phyloP scores from a whole-genome alignment of 2,113 vertebrate genomes.

The Porphyrio hochstetteri region DNA sequence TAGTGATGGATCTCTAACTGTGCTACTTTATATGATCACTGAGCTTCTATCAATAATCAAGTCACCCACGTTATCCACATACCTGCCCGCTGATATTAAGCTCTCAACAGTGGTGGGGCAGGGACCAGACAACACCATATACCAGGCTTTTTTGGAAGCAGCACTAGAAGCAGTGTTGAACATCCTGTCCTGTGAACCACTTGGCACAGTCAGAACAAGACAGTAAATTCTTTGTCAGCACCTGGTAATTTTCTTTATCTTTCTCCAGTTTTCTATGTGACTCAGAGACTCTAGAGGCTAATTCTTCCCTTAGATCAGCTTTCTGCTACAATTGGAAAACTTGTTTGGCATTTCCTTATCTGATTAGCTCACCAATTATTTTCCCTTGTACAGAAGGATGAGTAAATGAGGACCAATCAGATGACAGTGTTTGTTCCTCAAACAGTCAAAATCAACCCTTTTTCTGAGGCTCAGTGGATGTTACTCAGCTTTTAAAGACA shows the following conservation, averaged over 20 bases:
- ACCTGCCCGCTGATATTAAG: not conserved
- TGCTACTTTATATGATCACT: not conserved
- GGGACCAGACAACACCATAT: not conserved
- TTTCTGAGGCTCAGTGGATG: not conserved
- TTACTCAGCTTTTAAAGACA: not conserved
- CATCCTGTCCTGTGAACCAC: not conserved
- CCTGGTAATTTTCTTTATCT: not conserved
- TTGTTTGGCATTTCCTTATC: not conserved
- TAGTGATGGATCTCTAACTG: not conserved
- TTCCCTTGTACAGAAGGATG: not conserved
- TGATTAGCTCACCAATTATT: not conserved
- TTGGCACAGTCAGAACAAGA: not conserved
- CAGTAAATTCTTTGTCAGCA: not conserved
- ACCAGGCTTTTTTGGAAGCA: not conserved
- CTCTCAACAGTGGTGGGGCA: too few species aligned
- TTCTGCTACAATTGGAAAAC: not conserved
- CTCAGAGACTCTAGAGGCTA: not conserved
- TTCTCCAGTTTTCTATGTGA: not conserved
- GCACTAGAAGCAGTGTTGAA: not conserved
- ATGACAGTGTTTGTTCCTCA: not conserved
- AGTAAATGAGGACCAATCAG: not conserved
- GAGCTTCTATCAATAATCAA: not conserved
- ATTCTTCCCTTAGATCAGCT: not conserved
- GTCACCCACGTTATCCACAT: rapidly evolving
- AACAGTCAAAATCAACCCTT: not conserved